Evolutionary conservation across 2,888 invertebrate genomes (phyloP).

Genomic region (Bembecia ichneumoniformis): DNA sequence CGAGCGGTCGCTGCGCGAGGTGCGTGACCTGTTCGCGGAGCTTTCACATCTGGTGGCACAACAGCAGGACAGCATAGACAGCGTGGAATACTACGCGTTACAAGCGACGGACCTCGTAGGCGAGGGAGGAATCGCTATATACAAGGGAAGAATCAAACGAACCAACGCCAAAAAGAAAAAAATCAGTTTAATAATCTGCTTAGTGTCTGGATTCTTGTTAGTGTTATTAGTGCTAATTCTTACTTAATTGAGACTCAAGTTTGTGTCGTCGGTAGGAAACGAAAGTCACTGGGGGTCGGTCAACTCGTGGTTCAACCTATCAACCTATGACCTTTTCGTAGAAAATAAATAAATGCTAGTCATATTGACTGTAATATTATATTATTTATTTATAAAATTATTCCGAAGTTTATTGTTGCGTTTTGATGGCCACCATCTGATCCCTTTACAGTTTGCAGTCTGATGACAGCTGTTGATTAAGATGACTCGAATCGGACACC

Average conservation of each 20-base stretch:
- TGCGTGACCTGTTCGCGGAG: conserved; percentile 87
- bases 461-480: not conserved
- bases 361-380: not conserved
- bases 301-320: too few relatives aligned
- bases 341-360: not conserved
- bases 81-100: conserved; percentile 77
- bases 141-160: conserved; percentile 61
- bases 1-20: conserved; percentile 83
- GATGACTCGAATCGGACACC: too few relatives aligned
- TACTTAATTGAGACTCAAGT: conserved; percentile 22
- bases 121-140: conserved; percentile 65
- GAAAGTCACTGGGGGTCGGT: not conserved
- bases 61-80: conserved; percentile 77
- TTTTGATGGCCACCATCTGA: too few relatives aligned
- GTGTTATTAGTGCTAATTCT: conserved; percentile 46
- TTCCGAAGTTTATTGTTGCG: not conserved
- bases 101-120: conserved; percentile 74
- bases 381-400: not conserved
- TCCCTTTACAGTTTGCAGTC: too few relatives aligned
- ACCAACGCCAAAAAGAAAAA: conserved; percentile 63
- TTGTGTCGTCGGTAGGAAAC: not conserved
- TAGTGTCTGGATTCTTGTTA: conserved; percentile 40
- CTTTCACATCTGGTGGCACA: conserved; percentile 85
- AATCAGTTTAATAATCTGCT: conserved; percentile 42
- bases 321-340: not conserved